A percentile compares a stretch with the other conserved stretches of the same genome.
These are phyloP conservation scores for Tachysurus fulvidraco DNA, from an alignment of 2,113 vertebrate species.

Conservation along the genomic window DNA sequence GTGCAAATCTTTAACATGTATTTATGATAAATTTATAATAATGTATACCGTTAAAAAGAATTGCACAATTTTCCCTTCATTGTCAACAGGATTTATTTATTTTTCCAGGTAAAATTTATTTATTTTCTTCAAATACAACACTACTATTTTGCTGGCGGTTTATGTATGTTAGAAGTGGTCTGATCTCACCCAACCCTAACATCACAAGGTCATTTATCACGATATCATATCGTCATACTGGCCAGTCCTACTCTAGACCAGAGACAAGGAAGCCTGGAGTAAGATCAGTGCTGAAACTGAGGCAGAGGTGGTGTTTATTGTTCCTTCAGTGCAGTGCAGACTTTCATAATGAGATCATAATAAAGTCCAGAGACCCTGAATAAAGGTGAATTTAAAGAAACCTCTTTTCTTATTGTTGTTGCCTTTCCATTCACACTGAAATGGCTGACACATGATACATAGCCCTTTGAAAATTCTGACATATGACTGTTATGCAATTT, in stretches of 20 bases:
- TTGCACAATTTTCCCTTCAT: background rate
- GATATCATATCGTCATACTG: background rate
- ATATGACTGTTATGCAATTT: background rate
- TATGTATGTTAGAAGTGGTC: background rate
- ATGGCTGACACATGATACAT: background rate
- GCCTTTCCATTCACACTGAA: background rate
- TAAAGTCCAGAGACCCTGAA: background rate
- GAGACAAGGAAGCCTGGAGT: background rate
- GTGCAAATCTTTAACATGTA: background rate
- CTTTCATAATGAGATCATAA: background rate
- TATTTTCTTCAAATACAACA: background rate
- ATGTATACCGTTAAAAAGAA: too few relatives aligned
- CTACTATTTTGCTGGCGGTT: background rate
- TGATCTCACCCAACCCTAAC: background rate
- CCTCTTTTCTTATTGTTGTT: background rate
- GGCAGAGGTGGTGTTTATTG: background rate
- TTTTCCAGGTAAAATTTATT: background rate
- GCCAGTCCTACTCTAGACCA: background rate
- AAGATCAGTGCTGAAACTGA: background rate
- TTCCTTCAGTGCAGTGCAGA: too few relatives aligned
- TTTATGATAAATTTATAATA: too few relatives aligned
- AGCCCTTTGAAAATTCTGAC: background rate
- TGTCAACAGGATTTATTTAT: too few relatives aligned
- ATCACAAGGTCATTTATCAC: background rate
- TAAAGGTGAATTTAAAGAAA: background rate